These are phyloP conservation scores for Bacillus rossius DNA, from an alignment of 1,140 invertebrate species.

Conservation along the genomic window DNA sequence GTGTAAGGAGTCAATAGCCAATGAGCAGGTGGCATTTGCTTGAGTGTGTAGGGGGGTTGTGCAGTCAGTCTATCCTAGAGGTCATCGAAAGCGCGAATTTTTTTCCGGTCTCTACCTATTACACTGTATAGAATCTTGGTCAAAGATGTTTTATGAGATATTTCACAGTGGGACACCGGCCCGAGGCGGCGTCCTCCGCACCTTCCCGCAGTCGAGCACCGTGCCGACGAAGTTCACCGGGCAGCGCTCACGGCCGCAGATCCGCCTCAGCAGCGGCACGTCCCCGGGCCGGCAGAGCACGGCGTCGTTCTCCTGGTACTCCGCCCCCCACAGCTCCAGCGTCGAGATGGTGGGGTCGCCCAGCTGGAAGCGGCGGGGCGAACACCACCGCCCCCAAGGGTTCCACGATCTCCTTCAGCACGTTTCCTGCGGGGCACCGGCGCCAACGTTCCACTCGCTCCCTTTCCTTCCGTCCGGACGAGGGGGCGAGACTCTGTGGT, in stretches of 20 bases:
- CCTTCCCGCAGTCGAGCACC: slow-evolving; percentile 43
- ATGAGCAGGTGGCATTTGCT: too few species aligned
- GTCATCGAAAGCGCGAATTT: too few species aligned
- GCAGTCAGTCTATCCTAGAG: too few species aligned
- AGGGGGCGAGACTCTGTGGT: too few species aligned
- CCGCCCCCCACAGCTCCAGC: slow-evolving; percentile 94
- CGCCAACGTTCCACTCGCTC: background rate
- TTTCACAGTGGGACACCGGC: too few species aligned
- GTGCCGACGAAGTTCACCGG: slow-evolving; percentile 90
- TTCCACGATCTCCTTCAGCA: slow-evolving; percentile 94
- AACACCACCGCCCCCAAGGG: slow-evolving; percentile 90
- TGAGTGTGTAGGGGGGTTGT: too few species aligned
- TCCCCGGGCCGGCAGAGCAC: slow-evolving; percentile 66
- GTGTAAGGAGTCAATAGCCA: too few species aligned
- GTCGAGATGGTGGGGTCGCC: slow-evolving; percentile 93
- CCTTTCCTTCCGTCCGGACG: too few species aligned
- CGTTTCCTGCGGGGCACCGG: slow-evolving; percentile 68
- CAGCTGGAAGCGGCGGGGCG: slow-evolving; percentile 78
- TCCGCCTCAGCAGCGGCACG: slow-evolving; percentile 57
- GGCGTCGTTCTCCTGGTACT: slow-evolving; percentile 97
- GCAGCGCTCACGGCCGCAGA: slow-evolving; percentile 84
- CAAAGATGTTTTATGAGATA: too few species aligned
- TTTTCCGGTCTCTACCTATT: too few species aligned
- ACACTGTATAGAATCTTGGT: too few species aligned
- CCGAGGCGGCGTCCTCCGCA: too few species aligned